Evolutionary conservation across 2,888 invertebrate genomes (phyloP).

Genomic region (Callinectes sapidus): DNA sequence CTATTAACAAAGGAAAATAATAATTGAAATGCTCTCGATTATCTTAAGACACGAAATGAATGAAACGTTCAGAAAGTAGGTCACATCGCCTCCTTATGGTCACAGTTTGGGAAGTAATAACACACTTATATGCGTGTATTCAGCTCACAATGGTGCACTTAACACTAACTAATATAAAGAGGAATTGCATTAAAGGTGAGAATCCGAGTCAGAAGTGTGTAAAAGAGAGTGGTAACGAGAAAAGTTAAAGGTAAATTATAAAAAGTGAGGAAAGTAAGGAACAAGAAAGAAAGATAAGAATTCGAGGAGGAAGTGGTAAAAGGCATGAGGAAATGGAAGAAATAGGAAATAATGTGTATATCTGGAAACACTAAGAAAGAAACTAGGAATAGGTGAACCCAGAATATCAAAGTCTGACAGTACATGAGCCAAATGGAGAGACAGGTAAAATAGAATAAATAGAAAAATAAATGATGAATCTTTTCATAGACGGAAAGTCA

Average conservation of each 20-base stretch:
- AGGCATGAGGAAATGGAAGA: too few relatives aligned
- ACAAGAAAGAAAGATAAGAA: not conserved
- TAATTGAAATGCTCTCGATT: too few relatives aligned
- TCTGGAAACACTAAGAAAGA: not conserved
- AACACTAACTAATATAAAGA: not conserved
- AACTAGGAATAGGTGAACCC: not conserved
- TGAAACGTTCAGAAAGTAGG: not conserved
- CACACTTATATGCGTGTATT: not conserved
- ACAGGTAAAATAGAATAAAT: not conserved
- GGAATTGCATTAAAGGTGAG: not conserved
- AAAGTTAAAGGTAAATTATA: conserved; percentile 1
- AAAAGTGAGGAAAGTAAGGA: not conserved
- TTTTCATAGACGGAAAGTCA: not conserved
- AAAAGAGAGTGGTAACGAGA: not conserved
- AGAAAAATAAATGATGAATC: not conserved
- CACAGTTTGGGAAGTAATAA: not conserved
- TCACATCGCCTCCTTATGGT: not conserved
- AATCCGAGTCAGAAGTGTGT: not conserved
- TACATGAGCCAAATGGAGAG: not conserved
- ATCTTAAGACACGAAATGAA: not conserved
- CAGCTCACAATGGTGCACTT: not conserved
- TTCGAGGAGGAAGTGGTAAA: not conserved
- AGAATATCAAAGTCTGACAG: not conserved
- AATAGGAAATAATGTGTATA: too few relatives aligned
- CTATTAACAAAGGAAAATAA: too few relatives aligned